These are phyloP conservation scores for Chelonus formosanus DNA, from an alignment of 2,888 invertebrate species.

Conservation along the genomic window DNA sequence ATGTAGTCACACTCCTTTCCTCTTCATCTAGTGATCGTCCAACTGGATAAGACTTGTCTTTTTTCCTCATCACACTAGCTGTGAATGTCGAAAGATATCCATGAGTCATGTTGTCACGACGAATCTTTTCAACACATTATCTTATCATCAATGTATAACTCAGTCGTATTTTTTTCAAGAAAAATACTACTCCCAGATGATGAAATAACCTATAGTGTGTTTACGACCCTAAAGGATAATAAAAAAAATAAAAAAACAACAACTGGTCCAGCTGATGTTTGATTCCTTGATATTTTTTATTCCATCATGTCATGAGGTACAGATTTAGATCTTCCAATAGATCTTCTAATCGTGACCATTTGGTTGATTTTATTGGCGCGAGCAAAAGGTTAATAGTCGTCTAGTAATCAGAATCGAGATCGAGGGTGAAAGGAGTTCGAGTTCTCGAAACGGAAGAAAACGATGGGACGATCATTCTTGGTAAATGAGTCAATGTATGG, in stretches of 20 bases:
- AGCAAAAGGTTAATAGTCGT: constrained; percentile 17
- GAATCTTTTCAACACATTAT: constrained; percentile 12
- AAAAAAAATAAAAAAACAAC: too few species aligned
- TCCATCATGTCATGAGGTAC: too few species aligned
- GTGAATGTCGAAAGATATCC: constrained; percentile 1
- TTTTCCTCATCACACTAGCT: neutral
- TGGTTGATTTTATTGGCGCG: neutral
- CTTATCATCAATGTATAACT: neutral
- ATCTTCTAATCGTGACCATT: too few species aligned
- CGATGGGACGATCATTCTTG: constrained; percentile 18
- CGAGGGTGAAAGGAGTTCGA: constrained; percentile 22
- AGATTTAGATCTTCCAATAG: too few species aligned
- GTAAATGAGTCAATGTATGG: constrained; percentile 27
- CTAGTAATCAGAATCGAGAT: constrained; percentile 5
- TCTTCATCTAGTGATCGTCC: constrained; percentile 34
- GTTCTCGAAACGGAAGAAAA: constrained; percentile 10
- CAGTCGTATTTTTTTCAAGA: neutral
- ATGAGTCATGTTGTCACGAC: neutral
- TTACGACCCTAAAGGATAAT: too few species aligned
- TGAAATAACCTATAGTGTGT: too few species aligned
- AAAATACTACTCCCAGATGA: too few species aligned
- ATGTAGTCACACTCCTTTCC: constrained; percentile 22
- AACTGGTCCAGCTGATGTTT: too few species aligned
- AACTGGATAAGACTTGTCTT: constrained; percentile 33
- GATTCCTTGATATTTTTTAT: too few species aligned